These are phyloP conservation scores for Chironomus striatipennis DNA, from an alignment of 1,140 invertebrate genomes.

Conservation along the genomic window DNA sequence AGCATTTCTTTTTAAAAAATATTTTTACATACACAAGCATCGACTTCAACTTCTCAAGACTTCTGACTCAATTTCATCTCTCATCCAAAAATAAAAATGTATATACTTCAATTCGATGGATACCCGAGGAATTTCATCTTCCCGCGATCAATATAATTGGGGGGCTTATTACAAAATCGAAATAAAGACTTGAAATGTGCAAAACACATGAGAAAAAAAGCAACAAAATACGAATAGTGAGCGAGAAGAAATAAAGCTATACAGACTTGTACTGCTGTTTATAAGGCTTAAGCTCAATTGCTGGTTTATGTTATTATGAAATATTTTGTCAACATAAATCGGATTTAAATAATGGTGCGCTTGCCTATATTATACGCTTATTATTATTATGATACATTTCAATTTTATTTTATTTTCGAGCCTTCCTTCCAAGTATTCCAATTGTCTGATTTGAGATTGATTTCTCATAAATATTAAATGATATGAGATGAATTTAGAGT, in stretches of 20 bases:
- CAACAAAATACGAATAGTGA: neutral
- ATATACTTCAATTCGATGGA: neutral
- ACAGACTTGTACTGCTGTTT: neutral
- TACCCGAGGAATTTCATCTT: slow-evolving; percentile 10
- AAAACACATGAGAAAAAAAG: neutral
- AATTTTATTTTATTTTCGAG: no score
- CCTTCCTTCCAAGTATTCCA: no score
- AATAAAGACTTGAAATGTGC: neutral
- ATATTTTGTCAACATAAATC: slow-evolving; percentile 24
- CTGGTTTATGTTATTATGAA: slow-evolving; percentile 2
- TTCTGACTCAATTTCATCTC: neutral
- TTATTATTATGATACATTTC: no score
- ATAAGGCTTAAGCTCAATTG: slow-evolving; percentile 3
- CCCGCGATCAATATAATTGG: slow-evolving; percentile 20
- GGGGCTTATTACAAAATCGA: slow-evolving; percentile 1
- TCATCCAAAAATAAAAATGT: no score
- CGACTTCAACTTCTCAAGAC: neutral
- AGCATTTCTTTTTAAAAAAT: neutral
- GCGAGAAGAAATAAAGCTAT: no score
- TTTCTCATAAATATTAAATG: slow-evolving; percentile 3
- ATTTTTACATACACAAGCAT: slow-evolving; percentile 16
- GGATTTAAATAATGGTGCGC: slow-evolving; percentile 12
- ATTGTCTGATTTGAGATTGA: neutral
- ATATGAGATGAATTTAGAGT: neutral
- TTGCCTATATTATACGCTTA: neutral